A percentile compares a stretch with the other conserved stretches of the same genome.
These are phyloP conservation scores for Chionomys nivalis DNA, from an alignment of 2,113 vertebrate species.

Conservation along the genomic window DNA sequence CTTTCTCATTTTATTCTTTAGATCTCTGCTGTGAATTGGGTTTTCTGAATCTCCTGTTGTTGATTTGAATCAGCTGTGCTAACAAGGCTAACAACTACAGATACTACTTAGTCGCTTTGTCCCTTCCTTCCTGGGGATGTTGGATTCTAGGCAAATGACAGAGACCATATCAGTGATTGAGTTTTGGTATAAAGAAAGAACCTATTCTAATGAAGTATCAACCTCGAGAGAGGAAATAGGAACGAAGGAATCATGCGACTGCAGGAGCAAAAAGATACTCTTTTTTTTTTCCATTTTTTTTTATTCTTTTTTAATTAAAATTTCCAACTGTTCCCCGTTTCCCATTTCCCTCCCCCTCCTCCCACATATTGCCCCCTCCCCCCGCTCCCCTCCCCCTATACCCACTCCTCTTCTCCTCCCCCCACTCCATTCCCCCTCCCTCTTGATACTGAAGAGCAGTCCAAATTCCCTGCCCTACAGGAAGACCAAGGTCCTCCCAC, in stretches of 20 bases:
- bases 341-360: too few relatives aligned
- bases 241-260: fast-evolving
- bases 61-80: background rate
- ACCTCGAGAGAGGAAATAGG: background rate
- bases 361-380: too few relatives aligned
- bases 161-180: background rate
- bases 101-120: background rate
- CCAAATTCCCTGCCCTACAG: too few relatives aligned
- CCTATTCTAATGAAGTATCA: background rate
- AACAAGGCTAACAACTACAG: background rate
- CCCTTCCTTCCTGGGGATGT: background rate
- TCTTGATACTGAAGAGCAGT: too few relatives aligned
- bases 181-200: background rate
- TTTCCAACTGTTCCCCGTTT: too few relatives aligned
- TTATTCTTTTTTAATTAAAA: too few relatives aligned
- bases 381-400: too few relatives aligned
- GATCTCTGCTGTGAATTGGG: background rate
- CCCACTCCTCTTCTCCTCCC: too few relatives aligned
- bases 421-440: too few relatives aligned
- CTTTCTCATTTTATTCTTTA: background rate
- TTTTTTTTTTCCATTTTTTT: too few relatives aligned
- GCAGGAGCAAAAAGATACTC: background rate
- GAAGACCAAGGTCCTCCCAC: too few relatives aligned
- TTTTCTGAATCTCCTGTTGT: background rate
- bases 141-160: background rate